Conservation (phyloP, 2,888 invertebrate genomes). For the Sipha maydis region DNA sequence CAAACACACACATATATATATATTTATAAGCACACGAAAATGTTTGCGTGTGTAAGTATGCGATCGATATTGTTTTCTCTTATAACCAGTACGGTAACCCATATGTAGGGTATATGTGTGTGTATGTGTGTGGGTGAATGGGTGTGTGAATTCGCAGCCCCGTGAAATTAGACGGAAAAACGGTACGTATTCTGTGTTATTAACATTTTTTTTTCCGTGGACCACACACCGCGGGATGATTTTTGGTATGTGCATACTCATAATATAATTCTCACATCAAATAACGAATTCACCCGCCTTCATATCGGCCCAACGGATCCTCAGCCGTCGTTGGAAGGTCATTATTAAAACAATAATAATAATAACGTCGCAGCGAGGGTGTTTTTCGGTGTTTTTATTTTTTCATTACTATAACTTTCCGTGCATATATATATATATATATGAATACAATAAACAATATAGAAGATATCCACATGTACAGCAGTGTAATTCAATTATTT, state of each 20-base stretch:
- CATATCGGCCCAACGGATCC: neutral
- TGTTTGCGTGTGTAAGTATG: neutral
- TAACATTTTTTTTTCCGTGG: neutral
- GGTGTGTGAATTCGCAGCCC: slow-evolving; percentile 30
- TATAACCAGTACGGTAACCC: neutral
- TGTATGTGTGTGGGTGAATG: neutral
- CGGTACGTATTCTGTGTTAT: neutral
- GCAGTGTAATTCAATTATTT: slow-evolving; percentile 18
- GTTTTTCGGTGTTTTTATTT: slow-evolving; percentile 15
- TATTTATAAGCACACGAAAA: too few species aligned
- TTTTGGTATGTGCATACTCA: slow-evolving; percentile 13
- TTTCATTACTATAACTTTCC: slow-evolving; percentile 6
- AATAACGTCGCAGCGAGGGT: neutral
- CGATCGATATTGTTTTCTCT: slow-evolving; percentile 33
- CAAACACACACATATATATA: neutral
- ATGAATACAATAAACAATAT: too few species aligned
- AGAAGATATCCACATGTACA: too few species aligned
- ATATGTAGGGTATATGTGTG: neutral
- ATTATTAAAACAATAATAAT: slow-evolving; percentile 41
- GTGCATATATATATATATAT: neutral
- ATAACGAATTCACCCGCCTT: slow-evolving; percentile 38
- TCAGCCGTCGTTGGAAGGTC: neutral
- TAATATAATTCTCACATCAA: slow-evolving; percentile 4
- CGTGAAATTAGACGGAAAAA: slow-evolving; percentile 53
- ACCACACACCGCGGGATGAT: slow-evolving; percentile 49